Base-by-base conservation (phyloP, 2,113 vertebrate genomes). In the Lonchura striata region DNA sequence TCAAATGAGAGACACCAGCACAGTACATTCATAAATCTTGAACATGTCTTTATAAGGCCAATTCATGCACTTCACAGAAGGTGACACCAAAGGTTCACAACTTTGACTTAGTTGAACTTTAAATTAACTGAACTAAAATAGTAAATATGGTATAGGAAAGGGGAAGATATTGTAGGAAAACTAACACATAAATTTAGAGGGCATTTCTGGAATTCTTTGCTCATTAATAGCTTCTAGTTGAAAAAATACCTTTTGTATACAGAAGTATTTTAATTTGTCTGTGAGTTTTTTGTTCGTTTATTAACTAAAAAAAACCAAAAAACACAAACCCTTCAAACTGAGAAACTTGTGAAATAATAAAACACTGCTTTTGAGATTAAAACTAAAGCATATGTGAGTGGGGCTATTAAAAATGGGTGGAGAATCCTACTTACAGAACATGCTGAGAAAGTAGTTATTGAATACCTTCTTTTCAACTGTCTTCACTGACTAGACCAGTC, bases 321-420 rank as follows among this genome's bases (percentile, higher is more conserved):
- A 50, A 39, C 27, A 18, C 21, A 39, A 18, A 1, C 0, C 0
- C 4, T 33, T 81, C 13, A 68, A 31, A 7, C 3, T 39, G 24
- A 39, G n/a, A 75, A 86, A 56, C 12, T 3, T 13, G 2, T 91
- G 17, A 82, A 69, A 64, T n/a, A 25, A 75, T n/a, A 42, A 71
- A 66, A 3, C 3, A 41, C 6, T 82, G 8, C n/a, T 50, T 75
- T 19, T 31, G 25, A 66, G 66, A 39, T 37, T 14, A 54, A 72
- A 71, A 30, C 4, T 21, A 46, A 63, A 69, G 4, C 8, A 16
- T 2, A 20, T 22, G 22, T 28, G 28, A 8, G 6, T 24, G n/a
- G 13, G 6, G 2, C 8, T 17, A 27, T 25, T 42, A 31, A 28
- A 86, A 77, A 66, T 7, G 33, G 9, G 33, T 13, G 8, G 8